Base-by-base conservation (phyloP, 1,140 invertebrate species). In the Sarcophaga bullata region DNA sequence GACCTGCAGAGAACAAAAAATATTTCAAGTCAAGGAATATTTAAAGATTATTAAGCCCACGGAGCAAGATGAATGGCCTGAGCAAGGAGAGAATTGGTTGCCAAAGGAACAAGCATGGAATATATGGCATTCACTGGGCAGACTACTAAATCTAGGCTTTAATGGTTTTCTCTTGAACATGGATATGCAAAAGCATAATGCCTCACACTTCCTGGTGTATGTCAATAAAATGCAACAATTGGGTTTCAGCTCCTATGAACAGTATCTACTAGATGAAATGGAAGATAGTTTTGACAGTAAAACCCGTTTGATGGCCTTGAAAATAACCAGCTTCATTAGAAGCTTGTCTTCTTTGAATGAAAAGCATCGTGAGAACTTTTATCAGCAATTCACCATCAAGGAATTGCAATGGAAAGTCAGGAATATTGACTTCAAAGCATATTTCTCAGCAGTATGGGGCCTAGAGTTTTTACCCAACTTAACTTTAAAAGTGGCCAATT, bases 121-220 rank as follows among this genome's bases (percentile, higher is more conserved):
- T 82, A 25, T 50, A 4, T 82, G 47, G 52, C 7, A 46, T 7
- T 49, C 75, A 0, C 8, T 82, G 37, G 82, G 82, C 0, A 37
- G 62, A 7, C 49, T 82, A n/a, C 50, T 54, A 17, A 54, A 25
- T 17, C 6, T 80, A 8, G 82, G 82, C 46, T 73, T 82, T 15
- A 82, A 82, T 80, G 82, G 62, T 50, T 75, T 82, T 4, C 62
- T 78, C 0, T 8, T 82, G 0, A 13, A 13, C 3, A 6, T 54
- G 13, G 47, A 82, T 25, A 37, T 82, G 73, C 78, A 80, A 80
- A 47, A 78, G 50, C 11, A 13, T 19, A 82, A 82, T 80, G 75
- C 82, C 25, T 80, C 82, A 25, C 50, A 54, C 19, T 82, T 78
- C 15, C 19, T 17, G 8, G 6, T 82, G 15, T 37, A 82, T 0